Conservation (phyloP, 2,888 invertebrate species). For the Abrostola tripartita region DNA sequence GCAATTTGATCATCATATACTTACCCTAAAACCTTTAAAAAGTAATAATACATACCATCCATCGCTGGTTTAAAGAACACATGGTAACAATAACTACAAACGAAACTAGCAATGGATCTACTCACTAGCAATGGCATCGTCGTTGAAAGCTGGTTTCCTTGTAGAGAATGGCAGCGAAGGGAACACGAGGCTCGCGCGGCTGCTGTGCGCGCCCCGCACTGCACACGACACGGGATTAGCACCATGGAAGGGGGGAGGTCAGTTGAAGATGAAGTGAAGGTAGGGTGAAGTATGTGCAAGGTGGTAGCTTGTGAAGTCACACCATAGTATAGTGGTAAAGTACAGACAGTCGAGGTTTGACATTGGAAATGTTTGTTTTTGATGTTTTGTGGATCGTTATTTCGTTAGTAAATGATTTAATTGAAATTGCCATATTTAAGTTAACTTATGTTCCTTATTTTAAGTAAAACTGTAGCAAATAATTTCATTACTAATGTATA, state of each 20-base stretch:
- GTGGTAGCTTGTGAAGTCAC: constrained; percentile 1
- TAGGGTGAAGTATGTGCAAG: background rate
- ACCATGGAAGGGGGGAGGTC: constrained; percentile 19
- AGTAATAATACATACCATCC: background rate
- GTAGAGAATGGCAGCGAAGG: constrained; percentile 91
- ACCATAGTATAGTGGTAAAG: background rate
- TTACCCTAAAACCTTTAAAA: too few relatives aligned
- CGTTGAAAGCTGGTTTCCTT: constrained; percentile 86
- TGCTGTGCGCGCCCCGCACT: constrained; percentile 90
- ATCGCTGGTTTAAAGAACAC: background rate
- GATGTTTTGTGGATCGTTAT: background rate
- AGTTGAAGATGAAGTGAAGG: too few relatives aligned
- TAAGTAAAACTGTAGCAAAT: too few relatives aligned
- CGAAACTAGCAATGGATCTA: constrained; percentile 49
- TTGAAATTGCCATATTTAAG: too few relatives aligned
- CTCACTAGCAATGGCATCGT: constrained; percentile 85
- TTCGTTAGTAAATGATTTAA: too few relatives aligned
- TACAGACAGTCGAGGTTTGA: too few relatives aligned
- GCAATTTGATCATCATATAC: too few relatives aligned
- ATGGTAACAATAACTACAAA: background rate
- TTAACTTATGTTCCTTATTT: too few relatives aligned
- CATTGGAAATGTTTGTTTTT: background rate
- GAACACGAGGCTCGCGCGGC: constrained; percentile 93
- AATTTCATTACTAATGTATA: too few relatives aligned
- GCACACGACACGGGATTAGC: constrained; percentile 49